Conservation (phyloP, 2,113 vertebrate species). For the Daubentonia madagascariensis region DNA sequence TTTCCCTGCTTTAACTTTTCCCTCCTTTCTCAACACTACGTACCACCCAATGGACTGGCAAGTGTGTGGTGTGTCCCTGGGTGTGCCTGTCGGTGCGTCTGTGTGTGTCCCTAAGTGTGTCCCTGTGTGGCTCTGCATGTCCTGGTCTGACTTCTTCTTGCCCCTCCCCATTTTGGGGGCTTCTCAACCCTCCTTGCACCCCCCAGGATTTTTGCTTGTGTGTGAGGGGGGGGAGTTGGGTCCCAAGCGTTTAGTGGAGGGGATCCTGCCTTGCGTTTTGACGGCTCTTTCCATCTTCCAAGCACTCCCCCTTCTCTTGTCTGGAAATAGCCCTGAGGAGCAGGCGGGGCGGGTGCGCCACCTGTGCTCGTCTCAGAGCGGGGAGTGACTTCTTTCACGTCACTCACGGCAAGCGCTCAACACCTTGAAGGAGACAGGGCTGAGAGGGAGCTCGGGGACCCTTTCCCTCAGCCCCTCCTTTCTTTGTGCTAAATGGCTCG, state of each 20-base stretch:
- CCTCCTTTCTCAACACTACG: conserved; percentile 40
- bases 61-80: not conserved
- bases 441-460: not conserved
- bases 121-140: too few relatives aligned
- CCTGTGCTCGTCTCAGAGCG: not conserved
- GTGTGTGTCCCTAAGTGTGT: not conserved
- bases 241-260: too few relatives aligned
- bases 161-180: not conserved
- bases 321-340: not conserved
- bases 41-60: conserved; percentile 14
- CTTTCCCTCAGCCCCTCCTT: not conserved
- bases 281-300: not conserved
- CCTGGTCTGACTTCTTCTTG: not conserved
- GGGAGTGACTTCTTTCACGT: not conserved
- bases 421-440: not conserved
- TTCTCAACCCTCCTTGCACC: not conserved
- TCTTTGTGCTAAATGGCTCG: not conserved
- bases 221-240: not conserved
- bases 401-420: not conserved
- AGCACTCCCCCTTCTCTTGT: not conserved
- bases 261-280: not conserved
- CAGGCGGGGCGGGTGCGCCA: not conserved
- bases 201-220: not conserved
- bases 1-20: conserved; percentile 35
- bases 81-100: too few relatives aligned